phyloP scores from a whole-genome alignment of 2,888 invertebrate genomes.

The Listrodromus nycthemerus region DNA sequence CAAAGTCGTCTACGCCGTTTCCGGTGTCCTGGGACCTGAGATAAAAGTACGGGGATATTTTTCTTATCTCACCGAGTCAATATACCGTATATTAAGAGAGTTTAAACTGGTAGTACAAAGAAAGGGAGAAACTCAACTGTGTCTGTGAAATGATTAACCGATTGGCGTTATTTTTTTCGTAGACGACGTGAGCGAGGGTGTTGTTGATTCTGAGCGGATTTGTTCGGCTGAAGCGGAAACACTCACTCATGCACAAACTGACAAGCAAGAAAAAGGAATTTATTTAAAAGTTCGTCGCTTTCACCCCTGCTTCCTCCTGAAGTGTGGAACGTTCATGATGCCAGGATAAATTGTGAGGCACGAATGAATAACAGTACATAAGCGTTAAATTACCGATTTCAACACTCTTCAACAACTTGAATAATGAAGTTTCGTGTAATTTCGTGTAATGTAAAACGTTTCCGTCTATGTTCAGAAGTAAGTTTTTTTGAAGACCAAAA shows the following conservation, averaged over 20 bases:
- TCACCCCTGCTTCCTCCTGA: neutral
- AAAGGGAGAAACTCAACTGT: neutral
- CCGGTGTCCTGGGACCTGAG: neutral
- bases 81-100: slow-evolving; percentile 14
- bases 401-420: no score
- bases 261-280: neutral
- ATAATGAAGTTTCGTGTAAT: no score
- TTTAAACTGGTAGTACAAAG: slow-evolving; percentile 6
- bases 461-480: no score
- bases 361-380: slow-evolving; percentile 40
- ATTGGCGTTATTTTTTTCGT: slow-evolving; percentile 23
- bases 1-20: slow-evolving; percentile 10
- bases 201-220: neutral
- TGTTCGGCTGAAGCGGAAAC: neutral
- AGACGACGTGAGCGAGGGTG: neutral
- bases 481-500: no score
- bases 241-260: neutral
- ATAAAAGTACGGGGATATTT: slow-evolving; percentile 10
- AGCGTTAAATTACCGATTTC: slow-evolving; percentile 37
- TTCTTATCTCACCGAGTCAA: slow-evolving; percentile 22
- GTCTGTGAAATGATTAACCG: slow-evolving; percentile 31
- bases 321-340: slow-evolving; percentile 40
- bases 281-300: slow-evolving; percentile 5
- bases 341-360: neutral
- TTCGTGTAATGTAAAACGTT: no score